Evolutionary conservation across 2,113 vertebrate genomes (phyloP), one percentile per base, ranked within the genome.

Genomic region (Heteronetta atricapilla): DNA sequence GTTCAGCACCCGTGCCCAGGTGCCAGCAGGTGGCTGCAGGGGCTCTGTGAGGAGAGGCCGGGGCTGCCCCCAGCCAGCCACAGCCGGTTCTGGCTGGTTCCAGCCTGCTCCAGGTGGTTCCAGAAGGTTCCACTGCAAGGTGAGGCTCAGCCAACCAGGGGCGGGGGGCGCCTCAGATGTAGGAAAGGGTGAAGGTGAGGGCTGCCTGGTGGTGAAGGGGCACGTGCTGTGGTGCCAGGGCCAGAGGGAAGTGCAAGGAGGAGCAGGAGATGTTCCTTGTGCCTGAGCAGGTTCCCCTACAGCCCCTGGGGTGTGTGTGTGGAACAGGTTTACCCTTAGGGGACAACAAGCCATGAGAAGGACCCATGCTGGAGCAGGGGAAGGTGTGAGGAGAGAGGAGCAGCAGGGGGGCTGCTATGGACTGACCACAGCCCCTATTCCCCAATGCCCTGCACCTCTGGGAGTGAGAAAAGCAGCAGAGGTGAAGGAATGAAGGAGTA

Each of bases 81-180:
- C 18, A 13, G 48, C 50, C 1, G 1, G n/a, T 69, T 33, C 40
- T 18, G 13, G 20, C 28, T 10, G 4, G n/a, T 59, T 82, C 79
- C 18, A 13, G 11, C 11, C 4, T 3, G 31, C 42, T 42, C 62
- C 50, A 13, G 9, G 20, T 4, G 50, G 50, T 52, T 26, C 50
- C 50, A 25, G 50, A 25, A 25, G 50, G 50, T 52, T 23, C 50
- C 1, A 2, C 14, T 23, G 2, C 29, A 11, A 38, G 22, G 42
- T 34, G 2, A 29, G 40, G 34, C 26, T 14, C 13, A 10, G 72
- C 10, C 34, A 19, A 2, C 15, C 74, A 31, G 23, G 42, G 73
- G 29, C 11, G 1, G 0, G 36, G 3, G 1, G 58, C 1, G 3
- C 33, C 42, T 6, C 7, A 1, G 11, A 6, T 17, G 8, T 34